phyloP scores from a whole-genome alignment of 2,113 vertebrate species.

The Oncorhynchus keta region DNA sequence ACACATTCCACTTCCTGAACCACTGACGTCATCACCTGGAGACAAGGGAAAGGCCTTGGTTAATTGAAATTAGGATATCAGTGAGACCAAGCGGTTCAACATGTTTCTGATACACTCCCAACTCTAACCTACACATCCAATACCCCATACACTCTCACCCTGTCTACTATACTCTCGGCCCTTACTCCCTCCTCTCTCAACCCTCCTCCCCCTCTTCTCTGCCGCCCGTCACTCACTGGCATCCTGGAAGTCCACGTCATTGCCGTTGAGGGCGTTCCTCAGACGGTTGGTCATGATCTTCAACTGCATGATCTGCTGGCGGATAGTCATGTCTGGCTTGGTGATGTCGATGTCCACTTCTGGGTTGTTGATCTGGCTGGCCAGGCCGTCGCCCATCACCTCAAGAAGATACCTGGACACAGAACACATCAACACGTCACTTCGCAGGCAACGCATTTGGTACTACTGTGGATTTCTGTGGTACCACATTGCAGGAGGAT shows the following conservation, averaged over 20 bases:
- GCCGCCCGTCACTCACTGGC: slow-evolving; percentile 80
- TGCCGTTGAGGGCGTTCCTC: slow-evolving; percentile 86
- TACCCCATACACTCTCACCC: too few relatives aligned
- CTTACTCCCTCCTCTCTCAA: too few relatives aligned
- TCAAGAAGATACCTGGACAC: slow-evolving; percentile 87
- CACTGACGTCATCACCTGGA: slow-evolving; percentile 91
- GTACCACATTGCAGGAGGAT: too few relatives aligned
- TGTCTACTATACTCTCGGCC: too few relatives aligned
- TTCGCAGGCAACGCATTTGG: too few relatives aligned
- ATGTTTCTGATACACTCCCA: too few relatives aligned
- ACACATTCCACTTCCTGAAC: slow-evolving; percentile 91
- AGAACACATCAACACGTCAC: too few relatives aligned
- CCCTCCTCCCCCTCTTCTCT: not conserved
- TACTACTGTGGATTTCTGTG: too few relatives aligned
- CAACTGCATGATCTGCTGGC: slow-evolving; percentile 97
- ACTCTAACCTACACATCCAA: too few relatives aligned
- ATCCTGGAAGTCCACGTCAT: slow-evolving; percentile 94
- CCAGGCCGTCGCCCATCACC: slow-evolving; percentile 90
- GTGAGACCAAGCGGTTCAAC: too few relatives aligned
- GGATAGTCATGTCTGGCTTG: slow-evolving; percentile 94
- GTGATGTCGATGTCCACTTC: slow-evolving; percentile 98
- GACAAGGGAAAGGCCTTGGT: not conserved
- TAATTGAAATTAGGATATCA: too few relatives aligned
- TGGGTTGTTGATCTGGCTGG: slow-evolving; percentile 96
- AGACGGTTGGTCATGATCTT: slow-evolving; percentile 94